Conservation (phyloP, 2,113 vertebrate genomes). For the Sardina pilchardus region DNA sequence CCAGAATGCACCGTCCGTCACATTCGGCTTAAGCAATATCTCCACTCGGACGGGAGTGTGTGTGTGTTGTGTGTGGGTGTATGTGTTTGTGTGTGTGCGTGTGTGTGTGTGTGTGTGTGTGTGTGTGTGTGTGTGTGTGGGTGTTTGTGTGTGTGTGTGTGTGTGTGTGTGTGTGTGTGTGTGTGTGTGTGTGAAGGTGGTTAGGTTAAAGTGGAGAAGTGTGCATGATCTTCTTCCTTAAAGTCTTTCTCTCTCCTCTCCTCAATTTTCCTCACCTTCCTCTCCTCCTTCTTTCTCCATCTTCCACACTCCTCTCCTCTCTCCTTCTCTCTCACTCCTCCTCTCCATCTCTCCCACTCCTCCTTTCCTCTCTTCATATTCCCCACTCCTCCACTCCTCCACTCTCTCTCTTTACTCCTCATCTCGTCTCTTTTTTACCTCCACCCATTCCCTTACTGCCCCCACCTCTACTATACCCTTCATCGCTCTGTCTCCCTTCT, state of each 20-base stretch:
- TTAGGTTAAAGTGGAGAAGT: no score
- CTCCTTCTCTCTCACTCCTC: slow-evolving; percentile 22
- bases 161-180: no score
- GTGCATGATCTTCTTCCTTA: neutral
- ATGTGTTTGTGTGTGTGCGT: no score
- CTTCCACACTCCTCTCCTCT: slow-evolving; percentile 38
- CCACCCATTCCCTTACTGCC: slow-evolving; percentile 50
- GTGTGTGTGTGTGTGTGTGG: neutral
- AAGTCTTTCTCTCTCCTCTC: slow-evolving; percentile 24
- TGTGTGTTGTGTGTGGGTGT: no score
- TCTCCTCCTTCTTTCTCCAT: slow-evolving; percentile 49
- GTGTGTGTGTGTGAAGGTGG: neutral
- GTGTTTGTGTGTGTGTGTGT: no score
- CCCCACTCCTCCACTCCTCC: no score
- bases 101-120: neutral
- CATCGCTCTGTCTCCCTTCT: slow-evolving; percentile 48
- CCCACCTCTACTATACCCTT: slow-evolving; percentile 37
- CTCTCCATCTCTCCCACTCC: slow-evolving; percentile 41
- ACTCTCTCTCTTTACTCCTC: no score
- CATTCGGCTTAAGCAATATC: slow-evolving; percentile 64
- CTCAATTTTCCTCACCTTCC: slow-evolving; percentile 56
- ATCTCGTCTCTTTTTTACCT: no score
- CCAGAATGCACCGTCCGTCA: slow-evolving; percentile 68
- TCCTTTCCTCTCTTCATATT: slow-evolving; percentile 59
- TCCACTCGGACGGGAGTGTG: slow-evolving; percentile 55